Evolutionary conservation across 1,140 invertebrate species (phyloP).

Genomic region (Leucophenga varia): DNA sequence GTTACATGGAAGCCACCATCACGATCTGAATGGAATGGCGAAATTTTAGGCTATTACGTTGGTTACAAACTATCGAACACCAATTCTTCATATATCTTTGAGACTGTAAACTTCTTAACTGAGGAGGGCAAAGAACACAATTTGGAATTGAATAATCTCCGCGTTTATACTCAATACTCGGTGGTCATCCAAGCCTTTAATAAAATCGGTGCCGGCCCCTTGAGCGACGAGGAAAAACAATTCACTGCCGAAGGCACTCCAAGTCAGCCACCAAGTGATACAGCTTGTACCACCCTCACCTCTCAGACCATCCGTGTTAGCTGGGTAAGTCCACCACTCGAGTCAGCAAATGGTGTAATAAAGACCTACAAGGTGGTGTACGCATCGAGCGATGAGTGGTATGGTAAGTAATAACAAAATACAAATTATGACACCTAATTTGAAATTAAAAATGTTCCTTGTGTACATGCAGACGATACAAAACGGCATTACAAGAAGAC

Average conservation of each 20-base stretch:
- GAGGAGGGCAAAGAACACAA: constrained; percentile 89
- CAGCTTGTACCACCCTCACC: constrained; percentile 85
- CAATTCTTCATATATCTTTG: constrained; percentile 88
- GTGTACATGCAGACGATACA: constrained; percentile 72
- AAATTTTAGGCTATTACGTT: constrained; percentile 87
- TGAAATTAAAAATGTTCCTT: no score
- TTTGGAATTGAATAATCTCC: constrained; percentile 77
- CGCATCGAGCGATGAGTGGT: constrained; percentile 88
- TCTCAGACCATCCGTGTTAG: constrained; percentile 91
- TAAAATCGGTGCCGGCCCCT: constrained; percentile 87
- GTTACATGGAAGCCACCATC: constrained; percentile 93
- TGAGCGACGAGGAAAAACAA: constrained; percentile 84
- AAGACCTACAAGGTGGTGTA: constrained; percentile 97
- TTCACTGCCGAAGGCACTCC: constrained; percentile 92
- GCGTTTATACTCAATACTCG: constrained; percentile 92
- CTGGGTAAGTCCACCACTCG: constrained; percentile 88
- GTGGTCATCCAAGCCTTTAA: constrained; percentile 95
- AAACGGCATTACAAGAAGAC: constrained; percentile 89
- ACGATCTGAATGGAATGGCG: constrained; percentile 88
- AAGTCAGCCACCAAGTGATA: constrained; percentile 88
- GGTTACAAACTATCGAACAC: constrained; percentile 71
- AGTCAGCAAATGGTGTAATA: constrained; percentile 90
- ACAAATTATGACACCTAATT: constrained; percentile 15
- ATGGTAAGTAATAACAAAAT: constrained; percentile 66
- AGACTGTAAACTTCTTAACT: constrained; percentile 88